Evolutionary conservation across 1,140 invertebrate species (phyloP).

Genomic region (Drosophila neocordata): DNA sequence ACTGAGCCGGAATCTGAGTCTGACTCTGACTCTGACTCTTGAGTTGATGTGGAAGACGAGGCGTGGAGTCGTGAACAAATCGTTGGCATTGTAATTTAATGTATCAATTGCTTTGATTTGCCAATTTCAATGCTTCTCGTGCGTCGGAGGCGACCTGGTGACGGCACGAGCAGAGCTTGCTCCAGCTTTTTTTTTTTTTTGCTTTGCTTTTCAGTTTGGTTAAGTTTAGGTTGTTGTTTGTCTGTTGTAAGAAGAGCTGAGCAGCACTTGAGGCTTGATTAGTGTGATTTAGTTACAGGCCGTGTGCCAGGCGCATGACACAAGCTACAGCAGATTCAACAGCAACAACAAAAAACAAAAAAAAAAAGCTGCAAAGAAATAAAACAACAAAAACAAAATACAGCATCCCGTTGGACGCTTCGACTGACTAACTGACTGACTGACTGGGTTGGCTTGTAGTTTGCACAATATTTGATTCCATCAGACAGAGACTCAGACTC

Average conservation of each 20-base stretch:
- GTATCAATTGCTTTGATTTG: conserved; percentile 82
- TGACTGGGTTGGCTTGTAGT: conserved; percentile 51
- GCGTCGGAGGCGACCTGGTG: conserved; percentile 69
- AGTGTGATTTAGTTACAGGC: conserved; percentile 81
- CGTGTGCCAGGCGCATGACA: conserved; percentile 79
- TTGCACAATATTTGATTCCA: conserved; percentile 81
- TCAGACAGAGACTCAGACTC: conserved; percentile 41
- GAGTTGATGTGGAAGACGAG: conserved; percentile 55
- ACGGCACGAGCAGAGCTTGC: conserved; percentile 63
- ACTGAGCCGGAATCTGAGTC: conserved; percentile 6
- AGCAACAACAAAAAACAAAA: background rate
- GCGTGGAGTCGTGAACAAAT: conserved; percentile 79
- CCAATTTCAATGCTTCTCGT: conserved; percentile 68
- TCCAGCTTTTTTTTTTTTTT: conserved; percentile 11
- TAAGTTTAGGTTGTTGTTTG: conserved; percentile 18
- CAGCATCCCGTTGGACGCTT: conserved; percentile 66
- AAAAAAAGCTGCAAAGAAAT: conserved; percentile 8
- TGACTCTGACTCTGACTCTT: conserved; percentile 11
- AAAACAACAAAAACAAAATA: conserved; percentile 30
- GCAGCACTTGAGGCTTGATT: conserved; percentile 78
- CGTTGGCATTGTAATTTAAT: conserved; percentile 81
- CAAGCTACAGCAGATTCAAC: conserved; percentile 38
- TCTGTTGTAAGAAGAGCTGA: conserved; percentile 7
- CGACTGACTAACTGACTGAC: conserved; percentile 43
- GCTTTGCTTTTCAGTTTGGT: conserved; percentile 10